Base-by-base conservation (phyloP, 2,888 invertebrate genomes). In the Epistrophella euchroma region DNA sequence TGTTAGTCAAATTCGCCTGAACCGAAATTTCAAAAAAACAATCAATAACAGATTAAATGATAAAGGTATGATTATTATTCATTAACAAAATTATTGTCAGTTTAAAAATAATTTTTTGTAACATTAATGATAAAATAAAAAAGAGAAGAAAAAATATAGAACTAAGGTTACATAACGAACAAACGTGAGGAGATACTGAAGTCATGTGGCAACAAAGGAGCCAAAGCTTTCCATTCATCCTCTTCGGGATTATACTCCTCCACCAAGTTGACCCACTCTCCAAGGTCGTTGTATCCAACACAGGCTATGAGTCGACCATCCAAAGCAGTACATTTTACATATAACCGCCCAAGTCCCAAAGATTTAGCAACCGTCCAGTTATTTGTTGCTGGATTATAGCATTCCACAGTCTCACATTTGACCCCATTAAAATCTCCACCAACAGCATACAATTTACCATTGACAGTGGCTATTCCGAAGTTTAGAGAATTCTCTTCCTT, bases 131-230 rank as follows among this genome's bases (percentile, higher is more conserved):
- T 11, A 11, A 11, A 35, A 35, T 11, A 35, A 11, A 4, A 15
- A 37, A 37, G 4, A 15, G 10, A 37, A 4, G 4, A 13, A 13
- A 4, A 37, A 17, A 45, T 10, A 9, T 4, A 22, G n/a, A n/a
- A n/a, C n/a, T n/a, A 47, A 19, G 47, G 32, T 5, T 37, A 58
- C 19, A 58, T 15, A 19, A 58, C 37, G 4, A 58, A 37, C 13
- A 58, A 37, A 2, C 58, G 58, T 15, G 71, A 58, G 32, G 71
- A 71, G 28, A 71, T 71, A 45, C 71, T 56, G 32, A 43, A 71
- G 25, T 71, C 56, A 45, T 72, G 72, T 19, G 72, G 35, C n/a
- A 60, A n/a, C 17, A 43, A 10, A 0, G 71, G 43, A 32, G 58
- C 45, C 19, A 72, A 32, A 0, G 45, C 15, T 3, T 1, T 58